Evolutionary conservation across 2,888 invertebrate species (phyloP).

Genomic region (Hartigia nigra): DNA sequence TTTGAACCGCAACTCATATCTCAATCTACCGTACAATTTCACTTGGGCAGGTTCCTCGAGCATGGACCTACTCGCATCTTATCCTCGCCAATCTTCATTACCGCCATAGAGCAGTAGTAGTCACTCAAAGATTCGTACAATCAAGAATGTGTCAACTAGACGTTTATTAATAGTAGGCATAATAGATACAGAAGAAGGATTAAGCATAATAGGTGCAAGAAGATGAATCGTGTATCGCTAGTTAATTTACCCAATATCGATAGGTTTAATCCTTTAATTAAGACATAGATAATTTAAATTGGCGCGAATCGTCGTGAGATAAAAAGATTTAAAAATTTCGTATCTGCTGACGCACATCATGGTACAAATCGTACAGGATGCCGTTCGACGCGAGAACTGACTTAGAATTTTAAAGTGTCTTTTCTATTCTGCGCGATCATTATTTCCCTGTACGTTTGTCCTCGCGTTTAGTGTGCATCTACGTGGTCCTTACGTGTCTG

Average conservation of each 20-base stretch:
- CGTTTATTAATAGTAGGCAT: slow-evolving; percentile 9
- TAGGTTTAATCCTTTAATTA: slow-evolving; percentile 2
- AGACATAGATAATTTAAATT: slow-evolving; percentile 33
- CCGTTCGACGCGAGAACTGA: not conserved
- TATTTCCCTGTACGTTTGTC: not conserved
- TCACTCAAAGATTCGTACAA: slow-evolving; percentile 24
- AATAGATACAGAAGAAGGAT: not conserved
- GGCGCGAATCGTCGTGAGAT: not conserved
- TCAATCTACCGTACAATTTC: not conserved
- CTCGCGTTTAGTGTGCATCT: not conserved
- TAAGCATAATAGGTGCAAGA: not conserved
- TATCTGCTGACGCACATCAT: not conserved
- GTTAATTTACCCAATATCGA: not conserved
- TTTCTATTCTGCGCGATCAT: not conserved
- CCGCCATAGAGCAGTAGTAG: slow-evolving; percentile 12
- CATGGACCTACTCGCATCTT: not conserved
- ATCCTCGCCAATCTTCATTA: not conserved
- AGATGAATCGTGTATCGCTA: not conserved
- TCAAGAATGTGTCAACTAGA: slow-evolving; percentile 26
- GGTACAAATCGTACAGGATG: not conserved
- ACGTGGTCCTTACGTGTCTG: not conserved
- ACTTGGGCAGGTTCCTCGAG: not conserved
- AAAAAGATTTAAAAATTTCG: not conserved
- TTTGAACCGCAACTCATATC: not conserved
- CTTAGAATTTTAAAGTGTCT: not conserved